These are phyloP conservation scores for Hypanus sabinus DNA, from an alignment of 2,113 vertebrate genomes.

Conservation along the genomic window DNA sequence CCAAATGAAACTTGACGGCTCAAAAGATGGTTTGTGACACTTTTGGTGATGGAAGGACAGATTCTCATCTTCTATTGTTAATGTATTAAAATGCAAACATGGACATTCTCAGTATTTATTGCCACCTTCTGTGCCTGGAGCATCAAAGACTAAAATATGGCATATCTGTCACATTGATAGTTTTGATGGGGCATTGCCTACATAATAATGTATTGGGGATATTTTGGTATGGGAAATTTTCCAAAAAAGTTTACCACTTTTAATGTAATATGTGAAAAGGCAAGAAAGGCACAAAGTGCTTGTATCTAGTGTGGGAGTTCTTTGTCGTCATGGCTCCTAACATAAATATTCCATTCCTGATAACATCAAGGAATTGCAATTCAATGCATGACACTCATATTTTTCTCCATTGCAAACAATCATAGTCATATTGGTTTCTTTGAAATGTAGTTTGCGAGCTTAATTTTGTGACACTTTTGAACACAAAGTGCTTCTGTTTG, in stretches of 20 bases:
- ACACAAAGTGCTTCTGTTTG: not conserved
- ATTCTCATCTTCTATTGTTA: not conserved
- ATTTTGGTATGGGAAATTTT: not conserved
- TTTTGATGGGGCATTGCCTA: not conserved
- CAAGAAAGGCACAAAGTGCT: not conserved
- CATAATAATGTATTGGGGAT: not conserved
- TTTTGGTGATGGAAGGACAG: too few species aligned
- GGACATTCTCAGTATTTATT: too few species aligned
- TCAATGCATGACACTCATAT: not conserved
- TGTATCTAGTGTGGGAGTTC: not conserved
- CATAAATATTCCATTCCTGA: not conserved
- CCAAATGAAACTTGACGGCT: not conserved
- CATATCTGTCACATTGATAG: not conserved
- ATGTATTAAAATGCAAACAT: not conserved
- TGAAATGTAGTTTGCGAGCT: not conserved
- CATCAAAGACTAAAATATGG: not conserved
- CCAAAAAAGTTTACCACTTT: not conserved
- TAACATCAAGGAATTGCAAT: not conserved
- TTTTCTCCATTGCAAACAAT: not conserved
- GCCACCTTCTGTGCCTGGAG: not conserved
- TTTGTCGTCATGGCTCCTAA: not conserved
- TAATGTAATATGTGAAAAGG: not conserved
- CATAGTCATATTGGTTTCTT: not conserved
- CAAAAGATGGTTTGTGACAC: not conserved
- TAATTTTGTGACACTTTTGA: not conserved